Conservation (phyloP, 2,888 invertebrate species). For the Drosophila percnosoma region DNA sequence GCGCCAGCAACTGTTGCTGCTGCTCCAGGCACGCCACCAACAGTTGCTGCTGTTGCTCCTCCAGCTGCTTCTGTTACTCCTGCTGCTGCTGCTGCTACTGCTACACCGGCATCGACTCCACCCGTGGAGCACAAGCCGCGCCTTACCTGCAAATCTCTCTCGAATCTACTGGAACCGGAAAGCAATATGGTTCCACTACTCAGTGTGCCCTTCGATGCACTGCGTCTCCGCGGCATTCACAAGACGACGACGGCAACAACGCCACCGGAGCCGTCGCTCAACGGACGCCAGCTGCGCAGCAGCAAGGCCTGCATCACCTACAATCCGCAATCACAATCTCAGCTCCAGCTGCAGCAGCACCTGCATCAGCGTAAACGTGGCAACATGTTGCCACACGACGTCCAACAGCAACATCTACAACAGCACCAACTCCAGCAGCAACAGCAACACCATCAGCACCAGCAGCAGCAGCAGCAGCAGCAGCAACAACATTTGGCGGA, state of each 20-base stretch:
- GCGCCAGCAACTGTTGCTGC: slow-evolving; percentile 15
- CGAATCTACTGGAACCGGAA: slow-evolving; percentile 87
- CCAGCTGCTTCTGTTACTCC: background rate
- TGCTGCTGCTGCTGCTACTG: slow-evolving; percentile 22
- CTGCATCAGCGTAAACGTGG: slow-evolving; percentile 74
- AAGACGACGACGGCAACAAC: slow-evolving; percentile 32
- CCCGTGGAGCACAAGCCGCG: slow-evolving; percentile 86
- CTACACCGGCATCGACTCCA: slow-evolving; percentile 50
- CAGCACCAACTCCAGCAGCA: slow-evolving; percentile 51
- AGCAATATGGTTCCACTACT: slow-evolving; percentile 65
- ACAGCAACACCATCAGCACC: slow-evolving; percentile 46
- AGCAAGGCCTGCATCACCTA: slow-evolving; percentile 67
- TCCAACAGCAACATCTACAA: slow-evolving; percentile 64
- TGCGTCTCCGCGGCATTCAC: slow-evolving; percentile 57
- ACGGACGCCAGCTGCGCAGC: slow-evolving; percentile 62
- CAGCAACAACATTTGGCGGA: slow-evolving; percentile 68
- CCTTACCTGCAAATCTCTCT: slow-evolving; percentile 88
- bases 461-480: slow-evolving; percentile 49
- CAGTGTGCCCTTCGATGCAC: slow-evolving; percentile 66
- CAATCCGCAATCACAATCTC: slow-evolving; percentile 59
- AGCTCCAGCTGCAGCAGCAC: slow-evolving; percentile 50
- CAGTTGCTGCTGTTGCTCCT: slow-evolving; percentile 11
- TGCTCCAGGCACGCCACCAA: slow-evolving; percentile 18
- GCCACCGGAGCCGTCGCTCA: slow-evolving; percentile 34
- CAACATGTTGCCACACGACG: slow-evolving; percentile 54